phyloP scores from a whole-genome alignment of 2,113 vertebrate species.

The Nothobranchius furzeri region DNA sequence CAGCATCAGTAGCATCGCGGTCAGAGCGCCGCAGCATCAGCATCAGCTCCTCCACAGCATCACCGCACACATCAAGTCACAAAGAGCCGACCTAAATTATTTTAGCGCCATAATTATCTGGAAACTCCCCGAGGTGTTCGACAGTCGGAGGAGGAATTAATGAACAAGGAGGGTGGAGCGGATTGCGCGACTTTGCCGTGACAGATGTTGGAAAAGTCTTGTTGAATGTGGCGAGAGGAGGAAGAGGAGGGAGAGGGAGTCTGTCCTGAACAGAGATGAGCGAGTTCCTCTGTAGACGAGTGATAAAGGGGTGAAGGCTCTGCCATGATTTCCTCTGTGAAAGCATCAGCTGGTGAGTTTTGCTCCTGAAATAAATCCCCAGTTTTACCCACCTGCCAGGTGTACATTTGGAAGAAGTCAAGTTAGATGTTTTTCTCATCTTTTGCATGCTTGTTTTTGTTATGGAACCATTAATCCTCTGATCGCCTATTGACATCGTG shows the following conservation, averaged over 20 bases:
- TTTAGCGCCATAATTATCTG: constrained; percentile 68
- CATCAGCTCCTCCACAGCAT: constrained; percentile 37
- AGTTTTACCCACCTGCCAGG: no score
- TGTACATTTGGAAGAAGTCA: no score
- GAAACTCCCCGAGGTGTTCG: constrained; percentile 54
- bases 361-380: not conserved
- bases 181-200: constrained; percentile 41
- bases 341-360: constrained; percentile 59
- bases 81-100: constrained; percentile 72
- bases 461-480: not conserved
- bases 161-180: constrained; percentile 65
- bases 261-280: constrained; percentile 48
- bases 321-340: constrained; percentile 27
- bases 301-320: constrained; percentile 22
- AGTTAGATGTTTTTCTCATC: no score
- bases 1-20: constrained; percentile 25
- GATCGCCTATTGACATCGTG: not conserved
- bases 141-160: constrained; percentile 51
- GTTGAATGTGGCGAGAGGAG: constrained; percentile 29
- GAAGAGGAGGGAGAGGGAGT: constrained; percentile 28
- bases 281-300: constrained; percentile 12
- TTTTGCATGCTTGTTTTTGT: not conserved
- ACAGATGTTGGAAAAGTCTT: constrained; percentile 65
- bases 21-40: constrained; percentile 32
- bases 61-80: constrained; percentile 13